A percentile compares a stretch with the other conserved stretches of the same genome.
Conservation (phyloP, 2,113 vertebrate genomes). For the Gallinago jamesoni region DNA sequence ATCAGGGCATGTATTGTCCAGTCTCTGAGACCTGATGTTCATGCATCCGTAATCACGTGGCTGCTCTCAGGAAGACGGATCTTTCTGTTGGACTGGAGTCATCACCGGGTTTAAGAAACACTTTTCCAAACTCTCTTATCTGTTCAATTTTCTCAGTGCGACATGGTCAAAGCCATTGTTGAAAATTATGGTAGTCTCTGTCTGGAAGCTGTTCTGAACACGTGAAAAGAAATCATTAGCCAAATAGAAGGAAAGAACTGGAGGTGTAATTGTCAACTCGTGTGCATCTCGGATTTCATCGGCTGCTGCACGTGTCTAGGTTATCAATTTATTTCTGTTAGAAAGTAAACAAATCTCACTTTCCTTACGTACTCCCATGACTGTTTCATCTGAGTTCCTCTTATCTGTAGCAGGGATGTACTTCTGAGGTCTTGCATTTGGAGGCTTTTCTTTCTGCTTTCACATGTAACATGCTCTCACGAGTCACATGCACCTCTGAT, state of each 20-base stretch:
- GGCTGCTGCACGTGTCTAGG: constrained; percentile 4
- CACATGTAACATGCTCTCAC: not conserved
- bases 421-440: not conserved
- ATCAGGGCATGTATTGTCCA: not conserved
- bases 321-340: constrained; percentile 24
- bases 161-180: not conserved
- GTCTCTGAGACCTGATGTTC: not conserved
- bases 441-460: not conserved
- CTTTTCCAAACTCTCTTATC: not conserved
- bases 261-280: not conserved
- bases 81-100: not conserved
- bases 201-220: not conserved
- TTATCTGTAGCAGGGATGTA: constrained; percentile 35
- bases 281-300: not conserved
- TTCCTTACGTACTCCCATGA: not conserved
- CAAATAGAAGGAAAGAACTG: not conserved
- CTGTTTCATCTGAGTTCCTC: not conserved
- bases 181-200: not conserved
- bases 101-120: not conserved
- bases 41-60: rapidly evolving
- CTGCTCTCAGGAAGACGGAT: not conserved
- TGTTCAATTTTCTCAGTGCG: not conserved
- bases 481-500: not conserved
- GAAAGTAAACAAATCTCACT: constrained; percentile 35
- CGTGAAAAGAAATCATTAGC: constrained; percentile 8